A percentile compares a stretch with the other conserved stretches of the same genome.
Conservation (phyloP, 2,797 vertebrate species). For the Sus cebifrons region DNA sequence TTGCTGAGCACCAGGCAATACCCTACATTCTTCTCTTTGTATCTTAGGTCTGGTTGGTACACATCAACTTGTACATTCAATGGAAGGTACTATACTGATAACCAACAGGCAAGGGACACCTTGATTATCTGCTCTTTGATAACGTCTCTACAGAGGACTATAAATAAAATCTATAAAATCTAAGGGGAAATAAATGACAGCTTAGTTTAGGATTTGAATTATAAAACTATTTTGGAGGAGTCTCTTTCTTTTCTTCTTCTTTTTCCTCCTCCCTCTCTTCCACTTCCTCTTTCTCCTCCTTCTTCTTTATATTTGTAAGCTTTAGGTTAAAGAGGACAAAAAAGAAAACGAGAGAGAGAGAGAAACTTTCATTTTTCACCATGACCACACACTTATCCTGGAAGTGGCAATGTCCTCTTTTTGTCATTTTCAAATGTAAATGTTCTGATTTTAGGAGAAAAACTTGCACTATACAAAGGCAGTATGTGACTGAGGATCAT, state of each 20-base stretch:
- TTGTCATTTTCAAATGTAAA: conserved; percentile 65
- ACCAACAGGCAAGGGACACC: conserved; percentile 61
- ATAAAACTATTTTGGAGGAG: background rate
- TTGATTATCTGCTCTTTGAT: conserved; percentile 77
- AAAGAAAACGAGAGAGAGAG: too few relatives aligned
- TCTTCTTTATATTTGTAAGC: background rate
- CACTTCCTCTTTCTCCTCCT: background rate
- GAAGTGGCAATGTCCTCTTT: background rate
- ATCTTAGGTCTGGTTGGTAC: background rate
- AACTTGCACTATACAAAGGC: background rate
- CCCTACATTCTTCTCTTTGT: background rate
- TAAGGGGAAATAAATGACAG: conserved; percentile 64
- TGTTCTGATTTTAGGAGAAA: background rate
- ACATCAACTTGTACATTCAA: background rate
- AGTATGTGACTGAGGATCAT: background rate
- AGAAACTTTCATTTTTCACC: background rate
- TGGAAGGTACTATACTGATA: conserved; percentile 46
- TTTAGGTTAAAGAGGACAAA: background rate
- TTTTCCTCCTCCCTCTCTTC: too few relatives aligned
- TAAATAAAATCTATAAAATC: conserved; percentile 74
- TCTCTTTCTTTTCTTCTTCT: background rate
- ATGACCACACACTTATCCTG: background rate
- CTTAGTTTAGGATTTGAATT: conserved; percentile 72
- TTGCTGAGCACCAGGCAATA: background rate
- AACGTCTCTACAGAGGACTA: conserved; percentile 78